Conservation (phyloP, 2,888 invertebrate species). For the Punctoribates punctum region DNA sequence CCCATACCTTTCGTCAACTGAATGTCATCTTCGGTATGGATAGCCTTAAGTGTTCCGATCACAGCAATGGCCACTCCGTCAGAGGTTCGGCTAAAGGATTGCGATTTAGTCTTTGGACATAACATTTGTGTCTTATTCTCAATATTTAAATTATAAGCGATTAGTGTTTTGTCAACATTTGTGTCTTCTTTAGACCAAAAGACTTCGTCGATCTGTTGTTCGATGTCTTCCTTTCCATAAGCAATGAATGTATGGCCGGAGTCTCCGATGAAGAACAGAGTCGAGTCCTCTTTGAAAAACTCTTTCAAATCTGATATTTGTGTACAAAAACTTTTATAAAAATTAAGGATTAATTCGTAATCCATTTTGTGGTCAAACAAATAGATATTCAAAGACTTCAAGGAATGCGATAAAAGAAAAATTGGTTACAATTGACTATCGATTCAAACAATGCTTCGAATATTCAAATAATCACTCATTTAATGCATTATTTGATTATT, state of each 20-base stretch:
- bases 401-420: no score
- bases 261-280: slow-evolving; percentile 3
- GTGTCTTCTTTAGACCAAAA: background rate
- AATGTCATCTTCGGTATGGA: background rate
- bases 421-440: no score
- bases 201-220: background rate
- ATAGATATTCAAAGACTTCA: no score
- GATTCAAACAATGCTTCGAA: no score
- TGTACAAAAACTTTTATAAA: slow-evolving; percentile 21
- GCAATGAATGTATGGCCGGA: background rate
- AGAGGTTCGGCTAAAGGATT: background rate
- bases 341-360: slow-evolving; percentile 1
- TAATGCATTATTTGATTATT: no score
- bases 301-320: background rate
- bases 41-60: background rate
- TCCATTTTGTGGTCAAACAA: background rate
- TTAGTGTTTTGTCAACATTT: background rate
- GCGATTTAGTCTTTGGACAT: background rate
- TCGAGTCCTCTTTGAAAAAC: background rate
- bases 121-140: background rate
- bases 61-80: background rate
- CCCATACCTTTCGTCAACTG: background rate
- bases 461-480: no score
- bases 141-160: slow-evolving; percentile 25
- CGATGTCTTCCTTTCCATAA: slow-evolving; percentile 9